These are phyloP conservation scores for Mus minutoides DNA, from an alignment of 2,797 vertebrate species.

Conservation along the genomic window DNA sequence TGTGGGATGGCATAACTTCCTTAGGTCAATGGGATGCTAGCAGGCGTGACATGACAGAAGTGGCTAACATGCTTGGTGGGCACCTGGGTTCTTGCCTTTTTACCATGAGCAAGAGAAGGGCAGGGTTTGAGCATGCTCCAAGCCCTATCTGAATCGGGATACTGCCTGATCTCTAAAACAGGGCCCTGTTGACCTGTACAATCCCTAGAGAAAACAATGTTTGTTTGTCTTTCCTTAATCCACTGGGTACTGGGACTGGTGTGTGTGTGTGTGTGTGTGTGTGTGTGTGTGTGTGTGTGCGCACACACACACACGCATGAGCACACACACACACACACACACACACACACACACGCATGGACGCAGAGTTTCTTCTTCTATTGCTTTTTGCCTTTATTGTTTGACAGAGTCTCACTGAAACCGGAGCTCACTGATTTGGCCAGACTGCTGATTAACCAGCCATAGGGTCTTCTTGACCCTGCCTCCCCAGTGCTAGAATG, in stretches of 20 bases:
- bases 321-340: rapidly evolving
- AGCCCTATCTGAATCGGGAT: neutral
- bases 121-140: neutral
- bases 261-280: no score
- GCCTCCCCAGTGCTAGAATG: neutral
- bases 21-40: neutral
- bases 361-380: neutral
- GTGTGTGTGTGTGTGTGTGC: no score
- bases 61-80: neutral
- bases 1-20: neutral
- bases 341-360: rapidly evolving
- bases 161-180: neutral
- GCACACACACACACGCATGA: rapidly evolving
- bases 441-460: neutral
- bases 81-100: neutral
- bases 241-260: neutral
- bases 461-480: neutral
- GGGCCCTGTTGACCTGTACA: neutral
- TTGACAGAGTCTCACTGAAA: neutral
- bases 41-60: neutral
- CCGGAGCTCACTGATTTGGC: neutral
- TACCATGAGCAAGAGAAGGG: neutral
- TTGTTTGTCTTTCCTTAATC: neutral
- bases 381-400: neutral
- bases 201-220: neutral